Evolutionary conservation across 2,888 invertebrate genomes (phyloP).

Genomic region (Cenopis cana): DNA sequence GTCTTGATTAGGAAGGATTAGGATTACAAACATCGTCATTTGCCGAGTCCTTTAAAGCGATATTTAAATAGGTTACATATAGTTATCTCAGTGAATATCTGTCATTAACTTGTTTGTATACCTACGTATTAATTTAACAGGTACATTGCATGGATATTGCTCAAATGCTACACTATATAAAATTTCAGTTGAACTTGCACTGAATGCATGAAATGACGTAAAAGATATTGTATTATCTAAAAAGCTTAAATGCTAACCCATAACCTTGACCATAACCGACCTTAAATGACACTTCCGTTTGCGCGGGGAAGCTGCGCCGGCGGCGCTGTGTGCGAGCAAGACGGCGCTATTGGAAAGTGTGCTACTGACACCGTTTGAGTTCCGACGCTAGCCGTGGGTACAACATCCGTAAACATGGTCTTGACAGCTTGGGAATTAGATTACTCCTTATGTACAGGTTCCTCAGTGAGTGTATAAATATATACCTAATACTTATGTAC

Average conservation of each 20-base stretch:
- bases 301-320: conserved; percentile 56
- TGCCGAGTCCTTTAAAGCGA: too few relatives aligned
- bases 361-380: conserved; percentile 65
- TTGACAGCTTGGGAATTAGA: conserved; percentile 41
- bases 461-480: not conserved
- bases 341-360: conserved; percentile 65
- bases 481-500: too few relatives aligned
- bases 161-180: too few relatives aligned
- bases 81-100: too few relatives aligned
- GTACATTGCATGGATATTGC: too few relatives aligned
- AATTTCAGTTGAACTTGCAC: not conserved
- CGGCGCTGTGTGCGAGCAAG: conserved; percentile 53
- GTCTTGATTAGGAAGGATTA: too few relatives aligned
- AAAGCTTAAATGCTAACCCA: conserved; percentile 49
- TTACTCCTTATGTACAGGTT: conserved; percentile 21
- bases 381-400: conserved; percentile 47
- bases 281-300: conserved; percentile 55
- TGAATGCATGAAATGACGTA: conserved; percentile 1
- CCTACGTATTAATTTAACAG: too few relatives aligned
- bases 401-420: conserved; percentile 69
- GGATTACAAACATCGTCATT: too few relatives aligned
- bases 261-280: conserved; percentile 75
- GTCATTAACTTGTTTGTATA: too few relatives aligned
- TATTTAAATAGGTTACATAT: too few relatives aligned
- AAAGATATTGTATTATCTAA: conserved; percentile 14